Conservation (phyloP, 2,113 vertebrate species). For the Tenrec ecaudatus region DNA sequence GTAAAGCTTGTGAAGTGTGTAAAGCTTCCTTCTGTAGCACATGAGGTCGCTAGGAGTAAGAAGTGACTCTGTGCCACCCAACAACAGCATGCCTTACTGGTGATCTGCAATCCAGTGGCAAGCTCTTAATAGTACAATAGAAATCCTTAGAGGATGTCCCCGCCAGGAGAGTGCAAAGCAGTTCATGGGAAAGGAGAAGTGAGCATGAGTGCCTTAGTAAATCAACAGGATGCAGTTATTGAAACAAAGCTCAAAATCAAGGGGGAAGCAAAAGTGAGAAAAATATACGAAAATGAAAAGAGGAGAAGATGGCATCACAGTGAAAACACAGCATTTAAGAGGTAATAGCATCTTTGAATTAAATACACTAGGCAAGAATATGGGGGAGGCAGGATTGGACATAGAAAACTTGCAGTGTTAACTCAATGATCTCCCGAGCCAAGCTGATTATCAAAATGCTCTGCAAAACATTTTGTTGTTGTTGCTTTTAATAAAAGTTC, state of each 20-base stretch:
- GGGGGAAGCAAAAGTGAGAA: not conserved
- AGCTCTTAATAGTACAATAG: not conserved
- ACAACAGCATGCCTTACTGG: not conserved
- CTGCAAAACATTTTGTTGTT: not conserved
- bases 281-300: not conserved
- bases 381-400: too few relatives aligned
- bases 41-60: too few relatives aligned
- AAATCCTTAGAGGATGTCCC: not conserved
- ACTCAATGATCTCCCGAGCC: not conserved
- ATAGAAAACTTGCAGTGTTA: conserved; percentile 41
- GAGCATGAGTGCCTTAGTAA: not conserved
- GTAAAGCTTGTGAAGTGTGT: too few relatives aligned
- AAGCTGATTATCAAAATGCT: not conserved
- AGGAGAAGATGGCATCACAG: not conserved
- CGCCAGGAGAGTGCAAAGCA: not conserved
- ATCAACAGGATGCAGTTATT: not conserved
- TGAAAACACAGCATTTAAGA: not conserved
- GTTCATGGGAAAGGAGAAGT: not conserved
- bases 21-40: too few relatives aligned
- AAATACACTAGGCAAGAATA: not conserved
- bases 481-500: conserved; percentile 52
- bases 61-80: too few relatives aligned
- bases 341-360: not conserved
- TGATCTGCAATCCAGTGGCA: too few relatives aligned
- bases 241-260: not conserved